Evolutionary conservation across 2,797 vertebrate species (phyloP).

Genomic region (Dicrostonyx torquatus): DNA sequence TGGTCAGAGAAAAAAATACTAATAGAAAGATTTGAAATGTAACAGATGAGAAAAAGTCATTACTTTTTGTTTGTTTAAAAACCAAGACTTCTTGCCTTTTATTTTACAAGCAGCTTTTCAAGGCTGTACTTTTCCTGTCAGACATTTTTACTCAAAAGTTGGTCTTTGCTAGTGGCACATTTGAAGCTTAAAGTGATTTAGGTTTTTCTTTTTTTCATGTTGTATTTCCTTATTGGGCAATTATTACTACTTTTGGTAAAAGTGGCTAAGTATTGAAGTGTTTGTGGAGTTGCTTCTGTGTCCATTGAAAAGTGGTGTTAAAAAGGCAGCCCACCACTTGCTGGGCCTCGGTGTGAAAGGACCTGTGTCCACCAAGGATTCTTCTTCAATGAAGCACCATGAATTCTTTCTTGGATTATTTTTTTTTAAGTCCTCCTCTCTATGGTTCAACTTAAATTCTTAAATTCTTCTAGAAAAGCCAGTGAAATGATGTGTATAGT

Average conservation of each 20-base stretch:
- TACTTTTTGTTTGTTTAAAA: slow-evolving; percentile 73
- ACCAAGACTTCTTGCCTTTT: slow-evolving; percentile 63
- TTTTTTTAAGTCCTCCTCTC: slow-evolving; percentile 33
- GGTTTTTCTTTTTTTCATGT: slow-evolving; percentile 69
- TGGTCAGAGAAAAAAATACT: slow-evolving; percentile 76
- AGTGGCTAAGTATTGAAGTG: slow-evolving; percentile 70
- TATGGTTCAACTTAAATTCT: slow-evolving; percentile 74
- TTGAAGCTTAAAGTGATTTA: slow-evolving; percentile 78
- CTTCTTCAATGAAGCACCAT: slow-evolving; percentile 69
- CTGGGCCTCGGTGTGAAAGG: slow-evolving; percentile 61
- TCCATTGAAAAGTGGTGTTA: slow-evolving; percentile 70
- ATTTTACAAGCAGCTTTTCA: slow-evolving; percentile 83
- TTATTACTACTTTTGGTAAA: slow-evolving; percentile 76
- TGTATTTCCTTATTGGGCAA: slow-evolving; percentile 72
- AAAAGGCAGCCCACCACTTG: slow-evolving; percentile 71
- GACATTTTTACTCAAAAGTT: slow-evolving; percentile 76
- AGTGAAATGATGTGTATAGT: slow-evolving; percentile 59
- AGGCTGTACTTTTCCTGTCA: slow-evolving; percentile 70
- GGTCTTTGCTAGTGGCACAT: slow-evolving; percentile 80
- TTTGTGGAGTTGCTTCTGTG: slow-evolving; percentile 71
- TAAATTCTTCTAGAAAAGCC: slow-evolving; percentile 69
- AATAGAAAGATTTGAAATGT: slow-evolving; percentile 61
- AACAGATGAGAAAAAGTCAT: slow-evolving; percentile 53
- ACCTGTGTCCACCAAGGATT: slow-evolving; percentile 60
- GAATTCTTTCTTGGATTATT: slow-evolving; percentile 74